Percentiles rank a stretch among this genome's conserved stretches.
Evolutionary conservation across 2,113 vertebrate species (phyloP).

Genomic region (Thamnaconus septentrionalis): DNA sequence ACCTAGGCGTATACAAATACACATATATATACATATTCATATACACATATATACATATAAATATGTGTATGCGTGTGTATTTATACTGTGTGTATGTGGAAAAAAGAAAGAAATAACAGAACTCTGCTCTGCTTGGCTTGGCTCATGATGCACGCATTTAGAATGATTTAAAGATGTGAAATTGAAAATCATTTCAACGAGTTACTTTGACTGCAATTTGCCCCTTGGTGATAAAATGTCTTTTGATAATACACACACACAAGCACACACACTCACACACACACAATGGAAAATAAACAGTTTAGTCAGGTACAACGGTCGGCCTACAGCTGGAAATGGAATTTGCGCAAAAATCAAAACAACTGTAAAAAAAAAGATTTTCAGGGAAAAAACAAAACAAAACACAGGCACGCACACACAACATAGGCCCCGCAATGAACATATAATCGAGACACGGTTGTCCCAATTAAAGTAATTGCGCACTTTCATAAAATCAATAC

Average conservation of each 20-base stretch:
- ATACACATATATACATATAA: too few relatives aligned
- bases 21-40: too few relatives aligned
- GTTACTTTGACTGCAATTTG: conserved; percentile 37
- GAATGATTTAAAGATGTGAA: conserved; percentile 30
- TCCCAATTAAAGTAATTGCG: conserved; percentile 76
- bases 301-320: conserved; percentile 56
- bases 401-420: too few relatives aligned
- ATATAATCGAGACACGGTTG: conserved; percentile 67
- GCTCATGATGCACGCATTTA: conserved; percentile 25
- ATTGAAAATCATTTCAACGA: conserved; percentile 35
- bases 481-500: conserved; percentile 76
- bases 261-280: too few relatives aligned
- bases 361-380: background rate
- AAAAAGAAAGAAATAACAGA: conserved; percentile 4
- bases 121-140: conserved; percentile 16
- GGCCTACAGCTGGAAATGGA: conserved; percentile 54
- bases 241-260: conserved; percentile 17
- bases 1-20: conserved; percentile 18
- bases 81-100: background rate
- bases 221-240: conserved; percentile 33
- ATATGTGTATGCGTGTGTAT: too few relatives aligned
- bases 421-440: conserved; percentile 44
- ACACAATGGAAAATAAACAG: conserved; percentile 43
- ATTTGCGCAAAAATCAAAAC: conserved; percentile 61
- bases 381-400: too few relatives aligned